A percentile compares a stretch with the other conserved stretches of the same genome.
Evolutionary conservation across 2,888 invertebrate genomes (phyloP).

Genomic region (Trachelus troglodyta): DNA sequence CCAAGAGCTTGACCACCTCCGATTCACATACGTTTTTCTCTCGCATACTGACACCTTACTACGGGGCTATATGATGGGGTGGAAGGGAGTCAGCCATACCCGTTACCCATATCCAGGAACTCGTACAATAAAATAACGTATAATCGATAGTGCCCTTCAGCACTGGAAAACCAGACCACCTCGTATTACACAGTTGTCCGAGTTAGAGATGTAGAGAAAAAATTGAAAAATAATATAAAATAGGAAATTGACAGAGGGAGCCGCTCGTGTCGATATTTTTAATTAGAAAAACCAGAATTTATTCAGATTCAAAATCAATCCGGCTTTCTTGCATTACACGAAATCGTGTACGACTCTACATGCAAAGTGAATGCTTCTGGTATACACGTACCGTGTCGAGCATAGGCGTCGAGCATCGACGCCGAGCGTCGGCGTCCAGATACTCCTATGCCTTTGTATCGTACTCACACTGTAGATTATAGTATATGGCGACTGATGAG

Average conservation of each 20-base stretch:
- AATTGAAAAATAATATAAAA: not conserved
- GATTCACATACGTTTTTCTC: not conserved
- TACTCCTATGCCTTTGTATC: not conserved
- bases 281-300: not conserved
- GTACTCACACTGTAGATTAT: not conserved
- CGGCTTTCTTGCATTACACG: not conserved
- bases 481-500: conserved; percentile 34
- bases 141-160: not conserved
- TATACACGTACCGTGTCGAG: not conserved
- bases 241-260: not conserved
- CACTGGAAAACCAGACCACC: not conserved
- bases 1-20: not conserved
- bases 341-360: not conserved
- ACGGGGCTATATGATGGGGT: not conserved
- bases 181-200: not conserved
- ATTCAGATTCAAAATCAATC: not conserved
- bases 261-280: not conserved
- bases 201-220: not conserved
- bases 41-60: not conserved
- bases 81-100: not conserved
- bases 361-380: not conserved
- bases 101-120: not conserved
- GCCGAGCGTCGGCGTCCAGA: not conserved
- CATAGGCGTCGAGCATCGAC: no score
- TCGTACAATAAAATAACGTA: not conserved